These are phyloP conservation scores for Formica selysi DNA, from an alignment of 1,140 invertebrate genomes.

Conservation along the genomic window DNA sequence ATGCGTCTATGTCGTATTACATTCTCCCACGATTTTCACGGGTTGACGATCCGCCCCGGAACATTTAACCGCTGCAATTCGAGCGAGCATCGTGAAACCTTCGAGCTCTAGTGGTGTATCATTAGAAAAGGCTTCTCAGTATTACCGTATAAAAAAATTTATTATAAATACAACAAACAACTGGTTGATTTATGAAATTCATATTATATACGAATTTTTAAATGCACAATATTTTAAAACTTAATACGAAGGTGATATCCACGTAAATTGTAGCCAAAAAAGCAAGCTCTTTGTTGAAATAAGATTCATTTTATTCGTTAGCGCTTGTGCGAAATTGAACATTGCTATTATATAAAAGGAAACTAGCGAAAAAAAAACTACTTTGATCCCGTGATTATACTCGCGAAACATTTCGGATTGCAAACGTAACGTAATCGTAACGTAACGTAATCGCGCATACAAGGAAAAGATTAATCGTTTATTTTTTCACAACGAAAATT, in stretches of 20 bases:
- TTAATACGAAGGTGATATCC: background rate
- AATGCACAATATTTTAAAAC: background rate
- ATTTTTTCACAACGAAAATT: conserved; percentile 56
- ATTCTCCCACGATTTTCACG: conserved; percentile 40
- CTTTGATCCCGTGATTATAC: conserved; percentile 24
- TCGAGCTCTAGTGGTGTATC: background rate
- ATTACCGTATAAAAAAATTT: conserved; percentile 28
- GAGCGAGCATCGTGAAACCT: background rate
- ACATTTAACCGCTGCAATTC: conserved; percentile 32
- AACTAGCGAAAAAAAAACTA: background rate
- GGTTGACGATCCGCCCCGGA: conserved; percentile 9
- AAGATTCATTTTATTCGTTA: conserved; percentile 8
- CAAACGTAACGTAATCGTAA: conserved; percentile 27
- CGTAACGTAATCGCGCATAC: background rate
- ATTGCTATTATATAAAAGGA: conserved; percentile 14
- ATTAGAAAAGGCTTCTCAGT: background rate
- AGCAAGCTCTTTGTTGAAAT: background rate
- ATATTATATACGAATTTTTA: background rate
- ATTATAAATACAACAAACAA: background rate
- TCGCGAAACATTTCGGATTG: conserved; percentile 38
- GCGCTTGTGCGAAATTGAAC: conserved; percentile 24
- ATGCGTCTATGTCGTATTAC: conserved; percentile 45
- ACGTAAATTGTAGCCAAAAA: background rate
- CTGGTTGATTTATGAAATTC: background rate
- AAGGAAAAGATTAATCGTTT: conserved; percentile 51